Percentiles rank a stretch among this genome's conserved stretches.
Evolutionary conservation across 2,797 vertebrate genomes (phyloP).

Genomic region (Denticeps clupeoides): DNA sequence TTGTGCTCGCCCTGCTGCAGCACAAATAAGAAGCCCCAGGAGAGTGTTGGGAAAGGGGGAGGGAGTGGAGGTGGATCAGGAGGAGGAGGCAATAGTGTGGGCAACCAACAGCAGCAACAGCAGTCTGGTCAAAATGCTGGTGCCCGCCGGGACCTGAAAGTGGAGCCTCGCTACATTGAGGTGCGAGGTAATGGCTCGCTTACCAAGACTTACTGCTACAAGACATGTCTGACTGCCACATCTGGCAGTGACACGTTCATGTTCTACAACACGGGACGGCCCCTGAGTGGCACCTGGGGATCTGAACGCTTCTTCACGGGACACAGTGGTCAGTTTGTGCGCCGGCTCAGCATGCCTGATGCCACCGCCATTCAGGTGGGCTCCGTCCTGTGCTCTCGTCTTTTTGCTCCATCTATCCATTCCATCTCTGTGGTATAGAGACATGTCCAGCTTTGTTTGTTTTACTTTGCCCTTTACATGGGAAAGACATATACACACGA

Average conservation of each 20-base stretch:
- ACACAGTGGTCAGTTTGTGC: constrained; percentile 77
- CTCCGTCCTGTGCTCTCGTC: background rate
- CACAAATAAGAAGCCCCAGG: constrained; percentile 63
- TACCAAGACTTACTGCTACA: constrained; percentile 97
- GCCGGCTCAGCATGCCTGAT: constrained; percentile 69
- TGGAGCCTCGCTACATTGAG: constrained; percentile 90
- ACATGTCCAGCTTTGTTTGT: background rate
- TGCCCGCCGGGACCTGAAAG: constrained; percentile 73
- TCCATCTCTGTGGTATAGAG: background rate
- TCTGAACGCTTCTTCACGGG: constrained; percentile 82
- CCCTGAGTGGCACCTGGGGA: constrained; percentile 74
- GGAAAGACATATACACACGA: too few species aligned
- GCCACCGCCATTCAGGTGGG: constrained; percentile 65
- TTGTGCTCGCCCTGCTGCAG: constrained; percentile 76
- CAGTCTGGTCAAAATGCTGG: constrained; percentile 50
- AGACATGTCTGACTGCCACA: constrained; percentile 85
- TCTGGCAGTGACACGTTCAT: constrained; percentile 97
- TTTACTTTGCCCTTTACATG: background rate
- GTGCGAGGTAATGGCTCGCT: constrained; percentile 89
- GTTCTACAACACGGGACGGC: constrained; percentile 94
- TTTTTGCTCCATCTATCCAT: background rate
- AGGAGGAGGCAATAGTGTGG: constrained; percentile 14
- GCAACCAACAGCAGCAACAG: constrained; percentile 19
- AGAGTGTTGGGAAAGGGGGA: constrained; percentile 34
- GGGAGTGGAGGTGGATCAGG: constrained; percentile 36